A percentile compares a stretch with the other conserved stretches of the same genome.
Evolutionary conservation across 2,888 invertebrate genomes (phyloP).

Genomic region (Timema podura): DNA sequence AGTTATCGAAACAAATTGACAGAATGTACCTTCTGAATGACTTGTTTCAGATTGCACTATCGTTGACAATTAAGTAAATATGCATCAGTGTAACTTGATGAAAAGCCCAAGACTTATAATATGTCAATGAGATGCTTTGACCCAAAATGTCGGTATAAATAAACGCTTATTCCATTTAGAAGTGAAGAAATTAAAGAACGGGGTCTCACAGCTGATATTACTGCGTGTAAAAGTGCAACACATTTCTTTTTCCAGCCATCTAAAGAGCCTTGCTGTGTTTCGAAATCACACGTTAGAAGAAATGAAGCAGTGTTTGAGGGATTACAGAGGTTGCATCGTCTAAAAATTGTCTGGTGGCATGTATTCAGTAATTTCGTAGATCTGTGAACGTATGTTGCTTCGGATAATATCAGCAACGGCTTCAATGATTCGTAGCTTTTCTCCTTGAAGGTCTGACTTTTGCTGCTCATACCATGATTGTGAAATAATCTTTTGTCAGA

Average conservation of each 20-base stretch:
- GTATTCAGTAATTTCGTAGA: neutral
- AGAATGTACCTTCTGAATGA: no score
- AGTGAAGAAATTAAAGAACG: slow-evolving; percentile 8
- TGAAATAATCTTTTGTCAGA: neutral
- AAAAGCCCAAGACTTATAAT: neutral
- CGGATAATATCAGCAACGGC: neutral
- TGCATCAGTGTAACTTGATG: neutral
- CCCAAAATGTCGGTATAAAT: neutral
- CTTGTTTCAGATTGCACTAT: no score
- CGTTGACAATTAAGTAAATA: no score
- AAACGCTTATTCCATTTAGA: neutral
- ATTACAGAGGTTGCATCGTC: neutral
- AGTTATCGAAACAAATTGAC: no score
- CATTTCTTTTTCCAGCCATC: neutral
- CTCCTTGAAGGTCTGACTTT: neutral
- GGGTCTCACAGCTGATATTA: slow-evolving; percentile 6
- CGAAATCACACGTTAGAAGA: neutral
- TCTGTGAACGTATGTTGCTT: neutral
- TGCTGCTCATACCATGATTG: neutral
- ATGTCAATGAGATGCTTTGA: neutral
- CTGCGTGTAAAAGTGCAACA: neutral
- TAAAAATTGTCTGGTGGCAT: neutral
- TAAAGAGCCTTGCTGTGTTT: neutral
- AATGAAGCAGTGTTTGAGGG: neutral
- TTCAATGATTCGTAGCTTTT: neutral